These are phyloP conservation scores for Drosophila hydei DNA, from an alignment of 1,140 invertebrate species.

Conservation along the genomic window DNA sequence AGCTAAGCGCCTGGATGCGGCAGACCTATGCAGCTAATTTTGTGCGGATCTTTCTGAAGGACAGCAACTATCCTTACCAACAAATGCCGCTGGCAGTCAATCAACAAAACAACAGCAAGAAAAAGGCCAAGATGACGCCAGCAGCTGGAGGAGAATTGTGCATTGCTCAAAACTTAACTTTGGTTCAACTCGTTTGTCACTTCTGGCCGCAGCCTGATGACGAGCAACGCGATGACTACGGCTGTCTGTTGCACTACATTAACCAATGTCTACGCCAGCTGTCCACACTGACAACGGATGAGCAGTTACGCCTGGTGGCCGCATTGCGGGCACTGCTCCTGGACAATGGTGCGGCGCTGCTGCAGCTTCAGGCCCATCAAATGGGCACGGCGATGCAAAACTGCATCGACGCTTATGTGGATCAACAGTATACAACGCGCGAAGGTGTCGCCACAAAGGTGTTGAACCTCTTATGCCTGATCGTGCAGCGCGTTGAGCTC, in stretches of 20 bases:
- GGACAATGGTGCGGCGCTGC: conserved; percentile 77
- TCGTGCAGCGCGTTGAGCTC: conserved; percentile 83
- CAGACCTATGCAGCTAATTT: conserved; percentile 85
- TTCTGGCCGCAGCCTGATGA: conserved; percentile 45
- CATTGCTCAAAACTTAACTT: conserved; percentile 66
- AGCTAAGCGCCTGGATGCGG: conserved; percentile 84
- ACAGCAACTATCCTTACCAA: conserved; percentile 55
- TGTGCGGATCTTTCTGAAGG: conserved; percentile 84
- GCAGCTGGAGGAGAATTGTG: conserved; percentile 47
- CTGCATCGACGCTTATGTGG: conserved; percentile 62
- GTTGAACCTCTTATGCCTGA: conserved; percentile 82
- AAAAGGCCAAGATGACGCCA: conserved; percentile 24
- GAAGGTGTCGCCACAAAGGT: conserved; percentile 61
- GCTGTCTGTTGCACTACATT: conserved; percentile 43
- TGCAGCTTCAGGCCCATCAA: conserved; percentile 51
- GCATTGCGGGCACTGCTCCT: conserved; percentile 83
- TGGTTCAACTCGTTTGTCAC: conserved; percentile 63
- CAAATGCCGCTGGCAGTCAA: conserved; percentile 30
- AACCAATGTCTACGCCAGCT: conserved; percentile 25
- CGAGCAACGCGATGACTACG: conserved; percentile 33
- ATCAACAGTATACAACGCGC: conserved; percentile 59
- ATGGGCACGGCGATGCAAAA: conserved; percentile 41
- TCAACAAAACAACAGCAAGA: not conserved
- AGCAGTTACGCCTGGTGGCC: conserved; percentile 69
- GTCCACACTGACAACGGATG: conserved; percentile 18